A percentile compares a stretch with the other conserved stretches of the same genome.
phyloP scores from a whole-genome alignment of 2,113 vertebrate genomes.

The Otolemur garnettii region DNA sequence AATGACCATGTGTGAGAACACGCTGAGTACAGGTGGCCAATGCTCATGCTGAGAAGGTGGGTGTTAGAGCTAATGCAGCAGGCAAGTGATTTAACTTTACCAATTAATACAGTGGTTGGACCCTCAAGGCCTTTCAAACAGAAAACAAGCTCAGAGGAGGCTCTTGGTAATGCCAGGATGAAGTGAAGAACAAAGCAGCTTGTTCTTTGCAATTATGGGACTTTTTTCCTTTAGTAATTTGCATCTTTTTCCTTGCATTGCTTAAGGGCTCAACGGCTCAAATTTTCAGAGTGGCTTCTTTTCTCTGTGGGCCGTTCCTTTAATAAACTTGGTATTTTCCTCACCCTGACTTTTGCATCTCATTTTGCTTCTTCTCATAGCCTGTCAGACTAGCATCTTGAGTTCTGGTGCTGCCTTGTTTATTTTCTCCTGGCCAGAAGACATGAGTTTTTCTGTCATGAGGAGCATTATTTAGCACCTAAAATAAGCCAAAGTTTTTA shows the following conservation, averaged over 20 bases:
- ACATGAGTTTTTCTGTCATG: constrained; percentile 46
- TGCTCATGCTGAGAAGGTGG: constrained; percentile 77
- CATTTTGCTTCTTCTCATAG: constrained; percentile 35
- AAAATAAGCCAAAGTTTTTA: constrained; percentile 58
- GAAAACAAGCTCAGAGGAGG: not conserved
- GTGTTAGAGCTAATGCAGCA: constrained; percentile 39
- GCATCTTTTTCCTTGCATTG: constrained; percentile 47
- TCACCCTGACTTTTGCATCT: constrained; percentile 51
- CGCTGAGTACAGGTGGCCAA: constrained; percentile 88
- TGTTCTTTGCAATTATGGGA: constrained; percentile 55
- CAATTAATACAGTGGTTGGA: constrained; percentile 75
- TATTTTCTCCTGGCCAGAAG: not conserved
- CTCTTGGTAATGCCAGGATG: constrained; percentile 64
- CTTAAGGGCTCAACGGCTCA: constrained; percentile 10
- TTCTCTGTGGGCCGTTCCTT: constrained; percentile 27
- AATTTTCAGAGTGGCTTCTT: constrained; percentile 26
- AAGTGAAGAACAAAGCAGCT: constrained; percentile 75
- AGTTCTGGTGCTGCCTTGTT: not conserved
- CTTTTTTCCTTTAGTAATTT: constrained; percentile 51
- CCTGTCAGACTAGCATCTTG: not conserved
- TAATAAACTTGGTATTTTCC: constrained; percentile 65
- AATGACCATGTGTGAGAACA: constrained; percentile 86
- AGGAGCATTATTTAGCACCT: constrained; percentile 12
- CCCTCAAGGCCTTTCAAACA: constrained; percentile 70
- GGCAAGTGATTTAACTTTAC: constrained; percentile 74